Evolutionary conservation across 2,113 vertebrate genomes (phyloP).

Genomic region (Macquaria australasica): DNA sequence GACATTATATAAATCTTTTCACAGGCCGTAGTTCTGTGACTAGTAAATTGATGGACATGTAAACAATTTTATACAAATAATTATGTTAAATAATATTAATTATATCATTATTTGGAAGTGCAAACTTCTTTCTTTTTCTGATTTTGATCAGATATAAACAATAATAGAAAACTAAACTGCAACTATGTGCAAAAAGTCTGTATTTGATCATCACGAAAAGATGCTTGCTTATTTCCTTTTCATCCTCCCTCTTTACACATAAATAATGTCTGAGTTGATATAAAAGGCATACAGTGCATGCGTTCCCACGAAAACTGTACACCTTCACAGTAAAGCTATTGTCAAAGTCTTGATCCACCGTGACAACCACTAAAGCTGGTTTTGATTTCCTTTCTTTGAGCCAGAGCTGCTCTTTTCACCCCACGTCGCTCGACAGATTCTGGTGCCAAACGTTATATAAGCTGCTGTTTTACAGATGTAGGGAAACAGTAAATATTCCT

Average conservation of each 20-base stretch:
- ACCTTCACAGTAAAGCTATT: slow-evolving; percentile 48
- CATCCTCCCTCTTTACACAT: not conserved
- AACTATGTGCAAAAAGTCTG: not conserved
- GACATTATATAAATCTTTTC: not conserved
- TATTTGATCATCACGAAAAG: not conserved
- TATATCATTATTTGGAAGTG: not conserved
- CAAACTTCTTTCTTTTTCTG: not conserved
- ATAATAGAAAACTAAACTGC: not conserved
- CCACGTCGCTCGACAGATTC: slow-evolving; percentile 12
- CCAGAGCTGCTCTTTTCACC: slow-evolving; percentile 39
- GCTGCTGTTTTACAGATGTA: slow-evolving; percentile 64
- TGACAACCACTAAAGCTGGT: slow-evolving; percentile 42
- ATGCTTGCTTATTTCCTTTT: not conserved
- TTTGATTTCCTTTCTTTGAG: slow-evolving; percentile 50
- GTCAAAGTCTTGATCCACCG: slow-evolving; percentile 34
- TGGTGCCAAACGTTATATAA: slow-evolving; percentile 60
- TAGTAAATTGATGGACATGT: not conserved
- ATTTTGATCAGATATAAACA: not conserved
- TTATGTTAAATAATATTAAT: not conserved
- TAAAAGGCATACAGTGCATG: not conserved
- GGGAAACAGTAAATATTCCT: slow-evolving; percentile 39
- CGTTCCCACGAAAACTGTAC: not conserved
- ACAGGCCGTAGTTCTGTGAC: not conserved
- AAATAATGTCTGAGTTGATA: not conserved
- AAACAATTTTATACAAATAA: not conserved